Conservation (phyloP, 2,113 vertebrate species). For the Echinops telfairi region DNA sequence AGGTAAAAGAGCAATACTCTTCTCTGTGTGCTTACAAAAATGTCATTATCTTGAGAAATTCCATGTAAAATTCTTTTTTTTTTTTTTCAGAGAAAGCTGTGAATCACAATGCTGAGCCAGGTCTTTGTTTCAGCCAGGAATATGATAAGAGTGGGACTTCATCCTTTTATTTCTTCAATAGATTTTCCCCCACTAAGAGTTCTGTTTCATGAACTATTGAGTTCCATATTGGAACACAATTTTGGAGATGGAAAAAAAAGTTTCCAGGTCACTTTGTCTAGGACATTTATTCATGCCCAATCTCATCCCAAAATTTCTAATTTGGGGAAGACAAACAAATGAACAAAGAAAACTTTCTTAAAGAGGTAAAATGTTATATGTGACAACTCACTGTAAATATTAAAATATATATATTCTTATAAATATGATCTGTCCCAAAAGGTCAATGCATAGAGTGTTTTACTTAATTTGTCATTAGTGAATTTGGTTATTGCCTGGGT, state of each 20-base stretch:
- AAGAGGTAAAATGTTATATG: background rate
- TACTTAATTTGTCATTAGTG: background rate
- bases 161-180: background rate
- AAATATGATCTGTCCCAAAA: background rate
- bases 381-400: background rate
- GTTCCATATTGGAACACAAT: background rate
- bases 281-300: background rate
- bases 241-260: background rate
- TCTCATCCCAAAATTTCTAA: background rate
- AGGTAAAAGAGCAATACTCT: background rate
- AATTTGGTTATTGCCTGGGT: too few relatives aligned
- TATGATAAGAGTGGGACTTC: background rate
- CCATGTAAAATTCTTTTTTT: background rate
- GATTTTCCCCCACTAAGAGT: background rate
- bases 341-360: background rate
- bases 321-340: background rate
- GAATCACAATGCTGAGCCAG: background rate
- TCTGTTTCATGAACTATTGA: background rate
- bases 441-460: background rate
- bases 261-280: background rate
- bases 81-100: background rate
- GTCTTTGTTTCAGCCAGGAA: background rate
- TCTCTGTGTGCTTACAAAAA: background rate
- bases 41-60: background rate
- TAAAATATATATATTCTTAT: background rate